A percentile compares a stretch with the other conserved stretches of the same genome.
phyloP scores from a whole-genome alignment of 2,113 vertebrate species.

The Carlito syrichta region DNA sequence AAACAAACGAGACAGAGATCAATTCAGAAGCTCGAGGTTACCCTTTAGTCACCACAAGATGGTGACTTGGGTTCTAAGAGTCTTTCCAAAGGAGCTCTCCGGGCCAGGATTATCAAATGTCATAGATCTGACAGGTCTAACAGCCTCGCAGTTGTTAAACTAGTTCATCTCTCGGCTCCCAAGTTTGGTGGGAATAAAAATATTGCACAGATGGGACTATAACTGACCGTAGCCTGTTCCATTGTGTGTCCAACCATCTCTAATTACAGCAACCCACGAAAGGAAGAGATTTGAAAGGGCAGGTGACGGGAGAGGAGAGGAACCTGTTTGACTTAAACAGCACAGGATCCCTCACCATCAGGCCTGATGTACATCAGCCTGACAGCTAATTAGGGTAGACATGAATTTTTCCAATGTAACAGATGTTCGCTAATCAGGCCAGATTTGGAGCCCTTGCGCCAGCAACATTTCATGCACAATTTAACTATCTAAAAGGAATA shows the following conservation, averaged over 20 bases:
- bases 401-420: conserved; percentile 99
- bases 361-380: conserved; percentile 97
- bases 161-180: conserved; percentile 59
- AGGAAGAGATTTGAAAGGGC: conserved; percentile 89
- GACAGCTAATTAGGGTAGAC: conserved; percentile 99
- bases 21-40: conserved; percentile 75
- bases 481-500: conserved; percentile 99
- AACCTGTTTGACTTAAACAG: conserved; percentile 96
- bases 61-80: conserved; percentile 60
- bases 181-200: conserved; percentile 84
- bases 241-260: conserved; percentile 96
- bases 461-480: conserved; percentile 99
- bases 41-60: conserved; percentile 67
- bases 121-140: conserved; percentile 71
- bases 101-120: conserved; percentile 69
- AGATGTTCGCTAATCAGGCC: conserved; percentile 99
- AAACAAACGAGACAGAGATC: conserved; percentile 63
- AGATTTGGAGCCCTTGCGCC: conserved; percentile 97
- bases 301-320: conserved; percentile 97
- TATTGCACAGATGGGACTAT: conserved; percentile 94
- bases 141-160: conserved; percentile 56
- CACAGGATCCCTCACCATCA: conserved; percentile 97
- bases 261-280: conserved; percentile 94
- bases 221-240: conserved; percentile 92
- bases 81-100: conserved; percentile 48